phyloP scores from a whole-genome alignment of 2,797 vertebrate genomes.

The Sardinella longiceps region DNA sequence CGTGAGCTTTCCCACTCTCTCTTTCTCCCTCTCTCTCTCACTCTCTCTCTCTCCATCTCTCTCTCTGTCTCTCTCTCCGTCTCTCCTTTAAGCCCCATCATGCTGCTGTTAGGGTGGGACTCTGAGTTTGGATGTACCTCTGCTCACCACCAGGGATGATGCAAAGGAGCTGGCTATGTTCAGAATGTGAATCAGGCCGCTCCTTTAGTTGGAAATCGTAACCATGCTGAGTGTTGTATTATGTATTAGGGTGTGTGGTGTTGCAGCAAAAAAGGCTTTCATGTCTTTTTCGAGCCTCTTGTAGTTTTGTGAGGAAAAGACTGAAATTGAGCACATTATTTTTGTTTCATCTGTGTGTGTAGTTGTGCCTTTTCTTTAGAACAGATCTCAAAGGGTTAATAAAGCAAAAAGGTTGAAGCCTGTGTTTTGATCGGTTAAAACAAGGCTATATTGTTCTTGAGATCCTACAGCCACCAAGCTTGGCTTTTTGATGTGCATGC shows the following conservation, averaged over 20 bases:
- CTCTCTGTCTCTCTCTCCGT: background rate
- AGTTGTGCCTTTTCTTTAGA: background rate
- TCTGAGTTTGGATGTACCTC: background rate
- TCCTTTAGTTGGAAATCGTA: background rate
- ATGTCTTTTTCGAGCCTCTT: background rate
- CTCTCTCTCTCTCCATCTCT: background rate
- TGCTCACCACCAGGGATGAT: background rate
- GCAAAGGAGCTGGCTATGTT: background rate
- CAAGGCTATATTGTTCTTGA: no score
- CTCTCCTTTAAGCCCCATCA: background rate
- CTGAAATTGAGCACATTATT: background rate
- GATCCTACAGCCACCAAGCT: no score
- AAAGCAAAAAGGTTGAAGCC: background rate
- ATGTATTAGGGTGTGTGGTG: slow-evolving; percentile 1
- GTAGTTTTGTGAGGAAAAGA: background rate
- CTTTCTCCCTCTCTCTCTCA: background rate
- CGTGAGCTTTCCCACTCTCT: background rate
- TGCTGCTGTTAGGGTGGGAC: slow-evolving; percentile 10
- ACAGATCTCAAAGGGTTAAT: background rate
- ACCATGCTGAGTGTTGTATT: slow-evolving; percentile 9
- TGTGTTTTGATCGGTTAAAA: background rate
- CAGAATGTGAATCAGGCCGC: slow-evolving; percentile 7
- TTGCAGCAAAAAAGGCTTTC: slow-evolving; percentile 9
- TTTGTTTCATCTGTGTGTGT: no score
- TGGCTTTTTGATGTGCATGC: no score